Evolutionary conservation across 2,888 invertebrate genomes (phyloP), one percentile per base, ranked within the genome.

Genomic region (Agrochola lota): DNA sequence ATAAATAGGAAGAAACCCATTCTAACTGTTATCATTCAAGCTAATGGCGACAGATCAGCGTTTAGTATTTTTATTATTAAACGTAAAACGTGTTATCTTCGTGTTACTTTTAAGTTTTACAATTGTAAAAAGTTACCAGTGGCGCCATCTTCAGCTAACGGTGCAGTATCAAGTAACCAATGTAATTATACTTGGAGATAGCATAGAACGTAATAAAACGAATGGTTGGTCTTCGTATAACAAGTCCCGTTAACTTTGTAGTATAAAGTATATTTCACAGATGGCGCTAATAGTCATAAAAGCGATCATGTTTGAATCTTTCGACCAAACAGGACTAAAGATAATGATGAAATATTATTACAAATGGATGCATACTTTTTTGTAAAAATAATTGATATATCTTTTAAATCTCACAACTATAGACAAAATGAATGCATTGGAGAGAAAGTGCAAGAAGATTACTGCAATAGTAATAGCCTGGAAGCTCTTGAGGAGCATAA

Each of bases 271-370:
- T 57, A 30, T 59, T 30, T 26, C 55, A 83, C 35, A 85, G 85
- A 85, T 77, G 80, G 83, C 85, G 74, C 30, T 74, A 70, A 35
- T 20, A 60, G 80, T 72, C 67, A 15, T 35, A 7, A n/a, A 72
- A 30, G 9, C 68, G 35, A 35, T 57, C 57, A 35, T 59, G 43
- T 46, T 69, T 15, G 15, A 60, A 20, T 55, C 49, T 52, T 46
- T n/a, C 35, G 35, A 74, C 8, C 9, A 17, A 63, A 49, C 6
- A 40, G 7, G 15, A 46, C 6, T 15, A 15, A 40, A 15, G 46
- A 67, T 57, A 52, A 52, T 77, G 67, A 77, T 68, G 77, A 77
- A 80, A 80, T 59, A 62, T 52, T 23, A 43, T 52, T 68, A 26
- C 23, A 59, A 46, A 59, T 46, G 15, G 67, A 63, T 23, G 59